These are phyloP conservation scores for Neopipo cinnamomea DNA, from an alignment of 2,113 vertebrate genomes.

Conservation along the genomic window DNA sequence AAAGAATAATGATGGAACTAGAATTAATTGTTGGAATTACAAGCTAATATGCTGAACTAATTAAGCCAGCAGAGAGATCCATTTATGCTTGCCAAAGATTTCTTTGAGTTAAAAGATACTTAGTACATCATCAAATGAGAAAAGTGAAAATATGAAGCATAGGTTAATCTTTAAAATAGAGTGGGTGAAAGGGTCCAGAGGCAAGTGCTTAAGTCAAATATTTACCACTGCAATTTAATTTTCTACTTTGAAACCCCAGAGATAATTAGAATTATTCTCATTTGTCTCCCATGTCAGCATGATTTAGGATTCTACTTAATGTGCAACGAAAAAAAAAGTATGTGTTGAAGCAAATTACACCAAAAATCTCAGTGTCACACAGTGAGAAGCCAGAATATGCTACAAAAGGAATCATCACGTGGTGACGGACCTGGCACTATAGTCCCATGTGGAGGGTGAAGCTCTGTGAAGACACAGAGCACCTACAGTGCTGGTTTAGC, in stretches of 20 bases:
- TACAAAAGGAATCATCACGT: not conserved
- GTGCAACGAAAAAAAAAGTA: not conserved
- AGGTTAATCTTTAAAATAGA: conserved; percentile 54
- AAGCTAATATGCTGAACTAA: conserved; percentile 56
- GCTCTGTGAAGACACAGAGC: not conserved
- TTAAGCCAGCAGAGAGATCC: conserved; percentile 39
- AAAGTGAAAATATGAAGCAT: conserved; percentile 32
- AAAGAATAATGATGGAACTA: conserved; percentile 22
- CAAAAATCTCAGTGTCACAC: not conserved
- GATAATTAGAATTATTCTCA: conserved; percentile 58
- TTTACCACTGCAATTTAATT: conserved; percentile 61
- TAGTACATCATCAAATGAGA: conserved; percentile 15
- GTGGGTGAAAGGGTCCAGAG: conserved; percentile 35
- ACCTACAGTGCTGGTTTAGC: not conserved
- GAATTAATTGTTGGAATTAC: conserved; percentile 52
- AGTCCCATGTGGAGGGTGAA: not conserved
- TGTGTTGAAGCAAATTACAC: not conserved
- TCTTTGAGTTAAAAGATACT: conserved; percentile 16
- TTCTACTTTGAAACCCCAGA: conserved; percentile 45
- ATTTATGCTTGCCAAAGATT: conserved; percentile 51
- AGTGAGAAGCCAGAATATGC: not conserved
- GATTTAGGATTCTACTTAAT: conserved; percentile 39
- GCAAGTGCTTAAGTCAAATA: conserved; percentile 54
- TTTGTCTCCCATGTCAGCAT: conserved; percentile 34
- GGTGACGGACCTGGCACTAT: accelerated